phyloP scores from a whole-genome alignment of 2,113 vertebrate species.

The Prolemur simus region DNA sequence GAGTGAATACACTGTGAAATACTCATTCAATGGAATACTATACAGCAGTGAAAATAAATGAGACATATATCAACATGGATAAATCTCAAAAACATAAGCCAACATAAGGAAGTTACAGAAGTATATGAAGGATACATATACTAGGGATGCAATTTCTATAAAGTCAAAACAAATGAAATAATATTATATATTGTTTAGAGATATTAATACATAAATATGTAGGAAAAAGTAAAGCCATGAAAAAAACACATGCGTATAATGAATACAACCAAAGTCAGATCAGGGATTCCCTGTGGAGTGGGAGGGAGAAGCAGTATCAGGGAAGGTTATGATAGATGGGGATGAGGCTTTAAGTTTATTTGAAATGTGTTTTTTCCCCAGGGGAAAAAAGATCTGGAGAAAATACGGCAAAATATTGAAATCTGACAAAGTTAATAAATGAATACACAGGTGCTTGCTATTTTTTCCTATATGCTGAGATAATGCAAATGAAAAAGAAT shows the following conservation, averaged over 20 bases:
- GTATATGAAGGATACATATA: background rate
- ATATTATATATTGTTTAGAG: background rate
- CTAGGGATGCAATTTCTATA: background rate
- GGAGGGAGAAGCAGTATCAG: background rate
- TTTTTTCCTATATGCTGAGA: background rate
- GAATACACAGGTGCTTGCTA: background rate
- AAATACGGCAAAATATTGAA: slow-evolving; percentile 44
- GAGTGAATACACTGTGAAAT: background rate
- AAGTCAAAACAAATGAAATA: background rate
- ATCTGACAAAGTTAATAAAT: background rate
- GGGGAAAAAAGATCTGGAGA: background rate
- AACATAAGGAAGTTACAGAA: background rate
- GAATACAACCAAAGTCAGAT: background rate
- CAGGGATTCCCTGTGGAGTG: background rate
- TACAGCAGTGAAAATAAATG: background rate
- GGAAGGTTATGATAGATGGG: background rate
- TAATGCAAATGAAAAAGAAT: background rate
- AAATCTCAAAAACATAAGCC: slow-evolving; percentile 30
- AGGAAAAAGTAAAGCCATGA: slow-evolving; percentile 5
- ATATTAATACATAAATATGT: background rate
- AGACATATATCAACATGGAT: background rate
- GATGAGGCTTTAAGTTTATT: background rate
- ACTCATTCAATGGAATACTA: background rate
- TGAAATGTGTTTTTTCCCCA: background rate
- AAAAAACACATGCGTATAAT: background rate